Conservation (phyloP, 2,888 invertebrate species). For the Ochlodes sylvanus region DNA sequence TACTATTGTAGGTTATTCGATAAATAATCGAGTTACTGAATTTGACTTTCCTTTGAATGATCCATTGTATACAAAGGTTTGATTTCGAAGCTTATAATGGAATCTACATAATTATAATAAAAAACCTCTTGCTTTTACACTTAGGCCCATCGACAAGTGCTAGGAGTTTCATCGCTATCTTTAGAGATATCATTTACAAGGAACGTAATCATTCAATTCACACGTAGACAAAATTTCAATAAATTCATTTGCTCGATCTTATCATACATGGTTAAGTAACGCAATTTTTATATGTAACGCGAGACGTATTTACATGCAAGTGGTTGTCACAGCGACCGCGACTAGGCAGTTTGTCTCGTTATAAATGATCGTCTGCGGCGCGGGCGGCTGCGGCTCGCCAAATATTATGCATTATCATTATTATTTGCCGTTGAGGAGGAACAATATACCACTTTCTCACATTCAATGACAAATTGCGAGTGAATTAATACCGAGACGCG, state of each 20-base stretch:
- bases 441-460: slow-evolving; percentile 80
- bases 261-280: slow-evolving; percentile 10
- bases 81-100: too few species aligned
- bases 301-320: slow-evolving; percentile 28
- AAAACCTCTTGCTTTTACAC: too few species aligned
- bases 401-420: slow-evolving; percentile 53
- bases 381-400: slow-evolving; percentile 43
- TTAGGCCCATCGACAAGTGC: too few species aligned
- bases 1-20: too few species aligned
- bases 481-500: slow-evolving; percentile 72
- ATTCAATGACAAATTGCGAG: slow-evolving; percentile 76
- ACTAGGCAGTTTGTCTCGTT: slow-evolving; percentile 29
- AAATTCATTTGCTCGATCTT: slow-evolving; percentile 11
- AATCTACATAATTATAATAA: too few species aligned
- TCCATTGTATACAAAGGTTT: too few species aligned
- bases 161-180: too few species aligned
- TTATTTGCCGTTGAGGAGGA: slow-evolving; percentile 62
- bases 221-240: neutral
- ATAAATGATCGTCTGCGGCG: slow-evolving; percentile 53
- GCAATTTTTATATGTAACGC: slow-evolving; percentile 30
- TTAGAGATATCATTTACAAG: too few species aligned
- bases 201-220: too few species aligned
- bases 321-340: slow-evolving; percentile 23
- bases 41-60: too few species aligned
- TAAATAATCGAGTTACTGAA: too few species aligned